phyloP scores from a whole-genome alignment of 1,140 invertebrate genomes.

The Pectinophora gossypiella region DNA sequence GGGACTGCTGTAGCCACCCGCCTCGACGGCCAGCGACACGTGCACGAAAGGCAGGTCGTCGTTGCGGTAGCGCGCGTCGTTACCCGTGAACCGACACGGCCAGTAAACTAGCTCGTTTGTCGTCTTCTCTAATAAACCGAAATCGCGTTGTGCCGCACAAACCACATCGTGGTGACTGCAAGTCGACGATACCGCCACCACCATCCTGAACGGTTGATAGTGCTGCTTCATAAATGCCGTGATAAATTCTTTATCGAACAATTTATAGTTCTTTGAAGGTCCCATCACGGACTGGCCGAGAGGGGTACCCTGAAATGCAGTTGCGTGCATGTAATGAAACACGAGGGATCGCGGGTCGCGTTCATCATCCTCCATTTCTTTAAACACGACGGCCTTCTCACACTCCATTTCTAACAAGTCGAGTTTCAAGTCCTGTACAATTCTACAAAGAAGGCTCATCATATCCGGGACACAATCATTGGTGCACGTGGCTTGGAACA shows the following conservation, averaged over 20 bases:
- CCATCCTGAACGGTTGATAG: slow-evolving; percentile 89
- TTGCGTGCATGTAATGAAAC: slow-evolving; percentile 86
- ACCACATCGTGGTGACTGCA: slow-evolving; percentile 86
- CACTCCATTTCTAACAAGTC: slow-evolving; percentile 78
- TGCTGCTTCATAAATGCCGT: slow-evolving; percentile 86
- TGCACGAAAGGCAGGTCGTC: slow-evolving; percentile 84
- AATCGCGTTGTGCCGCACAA: slow-evolving; percentile 69
- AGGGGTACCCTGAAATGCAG: slow-evolving; percentile 83
- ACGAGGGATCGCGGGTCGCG: slow-evolving; percentile 82
- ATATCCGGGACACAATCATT: slow-evolving; percentile 76
- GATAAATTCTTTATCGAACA: slow-evolving; percentile 78
- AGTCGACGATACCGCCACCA: slow-evolving; percentile 92
- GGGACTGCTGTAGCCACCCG: slow-evolving; percentile 37
- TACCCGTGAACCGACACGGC: slow-evolving; percentile 73
- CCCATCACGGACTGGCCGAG: slow-evolving; percentile 84
- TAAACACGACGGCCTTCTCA: slow-evolving; percentile 81
- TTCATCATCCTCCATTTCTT: slow-evolving; percentile 85
- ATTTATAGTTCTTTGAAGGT: slow-evolving; percentile 81
- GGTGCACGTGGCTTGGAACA: slow-evolving; percentile 85
- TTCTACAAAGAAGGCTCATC: slow-evolving; percentile 82
- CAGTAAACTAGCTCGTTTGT: slow-evolving; percentile 11
- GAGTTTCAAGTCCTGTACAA: slow-evolving; percentile 81
- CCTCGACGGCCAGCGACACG: slow-evolving; percentile 85
- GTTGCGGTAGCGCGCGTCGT: slow-evolving; percentile 78
- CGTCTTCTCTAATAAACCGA: slow-evolving; percentile 25